phyloP scores from a whole-genome alignment of 2,888 invertebrate genomes.

The Platynereis dumerilii region DNA sequence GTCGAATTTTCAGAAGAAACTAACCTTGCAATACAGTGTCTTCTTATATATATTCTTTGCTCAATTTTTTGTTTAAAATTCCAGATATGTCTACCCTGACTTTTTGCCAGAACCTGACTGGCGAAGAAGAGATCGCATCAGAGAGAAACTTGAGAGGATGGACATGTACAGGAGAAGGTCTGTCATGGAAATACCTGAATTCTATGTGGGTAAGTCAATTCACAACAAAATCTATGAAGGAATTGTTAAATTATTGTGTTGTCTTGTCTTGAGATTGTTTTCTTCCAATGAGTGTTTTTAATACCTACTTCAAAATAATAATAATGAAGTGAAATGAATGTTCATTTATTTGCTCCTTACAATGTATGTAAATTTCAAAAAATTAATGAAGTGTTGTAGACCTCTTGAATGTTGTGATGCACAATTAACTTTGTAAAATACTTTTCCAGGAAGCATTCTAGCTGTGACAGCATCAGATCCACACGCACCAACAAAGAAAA shows the following conservation, averaged over 20 bases:
- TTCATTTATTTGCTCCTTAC: no score
- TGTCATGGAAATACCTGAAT: slow-evolving; percentile 91
- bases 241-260: neutral
- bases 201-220: slow-evolving; percentile 84
- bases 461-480: slow-evolving; percentile 86
- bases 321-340: no score
- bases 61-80: no score
- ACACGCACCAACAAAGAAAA: slow-evolving; percentile 83
- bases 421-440: neutral
- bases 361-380: no score
- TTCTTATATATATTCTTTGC: no score
- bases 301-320: no score
- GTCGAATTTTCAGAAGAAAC: no score
- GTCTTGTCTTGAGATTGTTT: neutral
- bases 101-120: slow-evolving; percentile 88
- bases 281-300: no score
- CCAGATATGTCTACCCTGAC: slow-evolving; percentile 76
- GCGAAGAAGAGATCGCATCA: slow-evolving; percentile 77
- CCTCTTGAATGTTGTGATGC: no score
- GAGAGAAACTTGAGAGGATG: slow-evolving; percentile 86
- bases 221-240: neutral
- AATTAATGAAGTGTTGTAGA: no score
- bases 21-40: no score
- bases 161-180: slow-evolving; percentile 90
- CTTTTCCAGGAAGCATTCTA: slow-evolving; percentile 77